Evolutionary conservation across 2,113 vertebrate species (phyloP).

Genomic region (Brachyistius frenatus): DNA sequence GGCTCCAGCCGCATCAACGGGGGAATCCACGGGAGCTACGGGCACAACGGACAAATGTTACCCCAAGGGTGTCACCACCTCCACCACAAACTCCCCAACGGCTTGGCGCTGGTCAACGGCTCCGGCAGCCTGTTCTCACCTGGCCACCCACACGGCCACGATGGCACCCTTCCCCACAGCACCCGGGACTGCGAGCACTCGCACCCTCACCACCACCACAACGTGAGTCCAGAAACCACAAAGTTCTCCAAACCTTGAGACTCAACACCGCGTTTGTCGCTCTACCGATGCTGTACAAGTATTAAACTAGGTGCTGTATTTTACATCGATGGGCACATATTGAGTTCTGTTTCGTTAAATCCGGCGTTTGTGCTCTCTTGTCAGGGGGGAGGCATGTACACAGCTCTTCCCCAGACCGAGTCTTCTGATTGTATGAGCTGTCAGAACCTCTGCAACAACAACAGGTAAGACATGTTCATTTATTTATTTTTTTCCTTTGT

Average conservation of each 20-base stretch:
- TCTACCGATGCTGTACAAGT: too few relatives aligned
- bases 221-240: constrained; percentile 84
- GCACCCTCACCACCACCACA: constrained; percentile 84
- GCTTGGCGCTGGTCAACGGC: constrained; percentile 84
- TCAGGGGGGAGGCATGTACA: constrained; percentile 89
- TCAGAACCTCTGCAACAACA: constrained; percentile 96
- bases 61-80: constrained; percentile 88
- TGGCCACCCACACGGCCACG: constrained; percentile 79
- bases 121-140: constrained; percentile 80
- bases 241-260: not conserved
- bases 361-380: constrained; percentile 23
- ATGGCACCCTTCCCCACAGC: constrained; percentile 68
- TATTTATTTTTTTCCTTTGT: not conserved
- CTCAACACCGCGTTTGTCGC: too few relatives aligned
- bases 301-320: too few relatives aligned
- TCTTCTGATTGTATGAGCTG: constrained; percentile 90
- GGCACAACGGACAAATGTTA: constrained; percentile 80
- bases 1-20: constrained; percentile 86
- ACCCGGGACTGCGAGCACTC: constrained; percentile 87
- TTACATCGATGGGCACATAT: too few relatives aligned
- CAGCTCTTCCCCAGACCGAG: constrained; percentile 87
- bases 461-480: constrained; percentile 85
- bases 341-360: constrained; percentile 26
- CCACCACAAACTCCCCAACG: constrained; percentile 88
- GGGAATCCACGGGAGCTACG: constrained; percentile 83